Evolutionary conservation across 2,888 invertebrate genomes (phyloP).

Genomic region (Rhagonycha lutea): DNA sequence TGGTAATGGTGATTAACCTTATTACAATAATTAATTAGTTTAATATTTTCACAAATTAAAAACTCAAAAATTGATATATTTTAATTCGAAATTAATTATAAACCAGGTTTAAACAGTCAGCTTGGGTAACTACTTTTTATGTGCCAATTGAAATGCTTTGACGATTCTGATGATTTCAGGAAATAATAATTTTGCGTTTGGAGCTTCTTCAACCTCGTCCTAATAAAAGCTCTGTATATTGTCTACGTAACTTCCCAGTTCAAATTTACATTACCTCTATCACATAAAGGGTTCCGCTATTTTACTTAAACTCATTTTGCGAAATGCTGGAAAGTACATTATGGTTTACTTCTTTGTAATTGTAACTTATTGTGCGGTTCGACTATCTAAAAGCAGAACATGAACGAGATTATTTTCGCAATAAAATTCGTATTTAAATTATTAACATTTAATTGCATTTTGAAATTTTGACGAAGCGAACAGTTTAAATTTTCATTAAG

Average conservation of each 20-base stretch:
- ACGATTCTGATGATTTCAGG: neutral
- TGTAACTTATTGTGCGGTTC: neutral
- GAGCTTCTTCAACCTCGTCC: neutral
- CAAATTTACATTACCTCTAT: neutral
- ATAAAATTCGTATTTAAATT: neutral
- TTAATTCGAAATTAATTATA: neutral
- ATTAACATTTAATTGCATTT: neutral
- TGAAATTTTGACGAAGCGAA: neutral
- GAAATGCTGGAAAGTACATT: neutral
- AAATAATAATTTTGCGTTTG: neutral
- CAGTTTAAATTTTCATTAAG: neutral
- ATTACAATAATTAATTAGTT: too few species aligned
- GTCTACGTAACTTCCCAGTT: neutral
- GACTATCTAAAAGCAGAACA: neutral
- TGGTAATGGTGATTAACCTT: too few species aligned
- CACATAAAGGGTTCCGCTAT: neutral
- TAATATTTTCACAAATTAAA: too few species aligned
- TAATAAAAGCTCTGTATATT: neutral
- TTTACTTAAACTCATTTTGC: neutral
- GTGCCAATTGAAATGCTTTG: neutral
- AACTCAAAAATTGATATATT: too few species aligned
- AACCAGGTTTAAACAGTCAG: neutral
- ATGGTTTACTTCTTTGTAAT: neutral
- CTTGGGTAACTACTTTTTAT: neutral
- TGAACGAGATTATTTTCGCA: neutral